Evolutionary conservation across 1,140 invertebrate species (phyloP).

Genomic region (Drosophila guanche): DNA sequence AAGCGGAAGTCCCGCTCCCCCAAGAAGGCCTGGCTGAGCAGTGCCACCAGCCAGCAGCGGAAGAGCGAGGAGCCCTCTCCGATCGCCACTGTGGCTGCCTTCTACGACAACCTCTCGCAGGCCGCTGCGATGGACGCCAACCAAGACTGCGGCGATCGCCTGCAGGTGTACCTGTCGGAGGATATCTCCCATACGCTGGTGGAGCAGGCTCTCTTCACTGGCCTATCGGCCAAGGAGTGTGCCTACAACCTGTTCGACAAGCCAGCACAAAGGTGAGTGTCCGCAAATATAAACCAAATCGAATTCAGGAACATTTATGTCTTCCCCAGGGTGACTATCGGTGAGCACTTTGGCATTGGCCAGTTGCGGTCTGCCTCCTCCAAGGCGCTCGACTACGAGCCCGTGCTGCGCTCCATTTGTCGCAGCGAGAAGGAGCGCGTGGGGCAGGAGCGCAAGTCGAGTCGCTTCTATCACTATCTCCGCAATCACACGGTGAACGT

Average conservation of each 20-base stretch:
- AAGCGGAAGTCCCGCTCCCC: conserved; percentile 75
- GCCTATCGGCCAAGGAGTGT: conserved; percentile 57
- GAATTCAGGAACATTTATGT: neutral
- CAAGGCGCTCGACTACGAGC: conserved; percentile 85
- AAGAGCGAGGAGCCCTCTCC: conserved; percentile 28
- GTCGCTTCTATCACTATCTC: conserved; percentile 87
- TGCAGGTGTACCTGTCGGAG: conserved; percentile 60
- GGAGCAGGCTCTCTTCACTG: conserved; percentile 62
- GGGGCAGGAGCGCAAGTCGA: conserved; percentile 84
- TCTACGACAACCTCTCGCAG: conserved; percentile 74
- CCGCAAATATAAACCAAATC: neutral
- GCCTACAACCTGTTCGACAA: conserved; percentile 77
- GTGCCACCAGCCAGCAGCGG: conserved; percentile 24
- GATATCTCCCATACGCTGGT: conserved; percentile 69
- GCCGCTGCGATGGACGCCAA: conserved; percentile 57
- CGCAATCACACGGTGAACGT: conserved; percentile 57
- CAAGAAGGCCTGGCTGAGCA: conserved; percentile 73
- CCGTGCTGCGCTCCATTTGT: conserved; percentile 85
- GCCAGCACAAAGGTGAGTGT: conserved; percentile 58
- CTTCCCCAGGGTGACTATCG: conserved; percentile 33
- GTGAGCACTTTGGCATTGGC: conserved; percentile 51
- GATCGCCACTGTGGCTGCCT: conserved; percentile 48
- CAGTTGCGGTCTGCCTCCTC: conserved; percentile 45
- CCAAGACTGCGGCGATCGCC: conserved; percentile 49
- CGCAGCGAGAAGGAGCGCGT: conserved; percentile 85